Evolutionary conservation across 2,888 invertebrate species (phyloP).

Genomic region (Catotricha subobsoleta): DNA sequence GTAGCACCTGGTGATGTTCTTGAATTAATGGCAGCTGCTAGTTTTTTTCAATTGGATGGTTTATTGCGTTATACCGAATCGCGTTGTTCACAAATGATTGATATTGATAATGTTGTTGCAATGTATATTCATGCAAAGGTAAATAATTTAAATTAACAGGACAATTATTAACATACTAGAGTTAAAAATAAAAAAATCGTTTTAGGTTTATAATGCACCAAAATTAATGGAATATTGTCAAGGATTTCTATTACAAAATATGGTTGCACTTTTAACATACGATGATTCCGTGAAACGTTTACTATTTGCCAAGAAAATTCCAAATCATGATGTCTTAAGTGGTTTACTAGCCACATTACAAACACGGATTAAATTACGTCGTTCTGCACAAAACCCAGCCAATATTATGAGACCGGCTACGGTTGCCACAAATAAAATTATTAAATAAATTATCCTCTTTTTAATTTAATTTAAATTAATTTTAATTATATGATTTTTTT

Average conservation of each 20-base stretch:
- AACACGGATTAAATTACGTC: slow-evolving; percentile 54
- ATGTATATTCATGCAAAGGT: slow-evolving; percentile 89
- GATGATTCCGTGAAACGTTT: slow-evolving; percentile 78
- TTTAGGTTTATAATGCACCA: slow-evolving; percentile 68
- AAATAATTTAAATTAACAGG: slow-evolving; percentile 10
- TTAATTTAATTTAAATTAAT: no score
- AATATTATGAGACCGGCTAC: slow-evolving; percentile 2
- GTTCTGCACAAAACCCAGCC: slow-evolving; percentile 7
- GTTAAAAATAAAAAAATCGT: slow-evolving; percentile 9
- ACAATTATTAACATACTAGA: not conserved
- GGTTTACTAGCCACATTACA: slow-evolving; percentile 65
- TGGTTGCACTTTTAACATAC: slow-evolving; percentile 83
- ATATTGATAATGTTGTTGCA: slow-evolving; percentile 75
- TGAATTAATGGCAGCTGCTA: slow-evolving; percentile 79
- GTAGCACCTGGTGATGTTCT: slow-evolving; percentile 65
- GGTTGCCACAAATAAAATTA: slow-evolving; percentile 2
- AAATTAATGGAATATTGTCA: slow-evolving; percentile 79
- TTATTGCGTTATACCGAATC: slow-evolving; percentile 71
- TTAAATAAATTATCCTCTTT: no score
- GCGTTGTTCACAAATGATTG: slow-evolving; percentile 65
- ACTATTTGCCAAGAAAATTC: slow-evolving; percentile 73
- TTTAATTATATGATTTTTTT: no score
- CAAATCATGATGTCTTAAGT: slow-evolving; percentile 75
- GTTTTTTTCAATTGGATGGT: slow-evolving; percentile 78
- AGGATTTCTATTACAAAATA: slow-evolving; percentile 76